Evolutionary conservation across 2,113 vertebrate genomes (phyloP), one percentile per base, ranked within the genome.

Genomic region (Salvelinus fontinalis): DNA sequence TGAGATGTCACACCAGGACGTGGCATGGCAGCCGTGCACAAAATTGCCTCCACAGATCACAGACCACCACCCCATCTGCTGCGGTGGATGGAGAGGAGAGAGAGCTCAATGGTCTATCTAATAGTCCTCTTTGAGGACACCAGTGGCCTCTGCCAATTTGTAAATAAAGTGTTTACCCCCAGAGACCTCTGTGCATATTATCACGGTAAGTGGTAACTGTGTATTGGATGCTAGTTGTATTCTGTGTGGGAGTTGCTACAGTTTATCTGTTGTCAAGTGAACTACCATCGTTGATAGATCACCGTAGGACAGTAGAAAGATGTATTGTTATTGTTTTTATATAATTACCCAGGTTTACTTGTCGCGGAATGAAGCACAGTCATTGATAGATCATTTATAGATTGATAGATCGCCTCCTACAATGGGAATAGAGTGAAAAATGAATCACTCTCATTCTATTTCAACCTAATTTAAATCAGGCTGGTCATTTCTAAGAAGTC

Each of bases 21-120:
- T 12, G 86, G 87, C 89, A 89, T 86, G 90, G 92, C 91, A 93
- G 86, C 90, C 92, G 93, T 93, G 93, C 93, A 93, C 91, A 94
- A 93, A 94, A 94, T 93, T 93, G 91, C 92, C 89, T 93, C 89
- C 92, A 91, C 91, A 92, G 90, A 91, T 92, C 93, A 90, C 93
- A 94, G 92, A 87, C 90, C 86, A 88, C 79, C 90, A 67, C 83
- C 67, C 94, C 93, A 94, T 94, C 93, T 94, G 93, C 88, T 84
- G 79, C 81, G 81, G 90, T 64, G 79, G 83, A 84, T 88, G 87
- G 86, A 88, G 79, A 48, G 51, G 81, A 59, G 74, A 59, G 76
- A 83, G 85, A 79, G 83, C 85, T 90, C 85, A 71, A 75, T 89
- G 87, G 79, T 84, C 73, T 87, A 88, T 84, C 87, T 91, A 92